phyloP scores from a whole-genome alignment of 2,113 vertebrate species.

The Xenopus laevis region DNA sequence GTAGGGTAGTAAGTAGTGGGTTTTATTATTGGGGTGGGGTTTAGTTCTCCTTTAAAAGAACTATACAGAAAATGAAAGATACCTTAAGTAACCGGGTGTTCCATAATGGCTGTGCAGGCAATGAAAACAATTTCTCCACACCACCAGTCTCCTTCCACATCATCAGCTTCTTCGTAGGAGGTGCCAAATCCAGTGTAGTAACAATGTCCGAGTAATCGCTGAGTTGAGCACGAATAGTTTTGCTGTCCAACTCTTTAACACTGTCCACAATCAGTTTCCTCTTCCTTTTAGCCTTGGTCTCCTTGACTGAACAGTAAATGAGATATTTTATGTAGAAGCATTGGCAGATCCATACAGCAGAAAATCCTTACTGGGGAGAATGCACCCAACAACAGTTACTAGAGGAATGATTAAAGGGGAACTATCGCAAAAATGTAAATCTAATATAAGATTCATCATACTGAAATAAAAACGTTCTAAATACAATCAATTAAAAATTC shows the following conservation, averaged over 20 bases:
- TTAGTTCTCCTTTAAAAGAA: no score
- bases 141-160: slow-evolving; percentile 99
- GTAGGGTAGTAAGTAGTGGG: no score
- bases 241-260: slow-evolving; percentile 96
- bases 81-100: slow-evolving; percentile 93
- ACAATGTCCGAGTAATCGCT: slow-evolving; percentile 98
- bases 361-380: no score
- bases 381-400: no score
- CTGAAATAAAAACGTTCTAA: no score
- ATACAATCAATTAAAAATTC: no score
- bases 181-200: slow-evolving; percentile 94
- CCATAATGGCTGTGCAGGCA: slow-evolving; percentile 95
- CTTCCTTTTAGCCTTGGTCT: slow-evolving; percentile 98
- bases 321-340: not conserved
- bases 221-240: slow-evolving; percentile 94
- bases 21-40: no score
- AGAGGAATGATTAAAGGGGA: no score
- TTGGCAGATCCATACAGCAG: not conserved
- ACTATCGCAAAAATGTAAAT: no score
- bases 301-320: slow-evolving; percentile 78
- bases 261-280: slow-evolving; percentile 98
- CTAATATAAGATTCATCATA: no score
- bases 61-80: slow-evolving; percentile 23
- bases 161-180: slow-evolving; percentile 97
- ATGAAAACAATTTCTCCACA: slow-evolving; percentile 95